Percentiles rank a stretch among this genome's conserved stretches.
These are phyloP conservation scores for Pangasius mekongensis DNA, from an alignment of 2,797 vertebrate genomes.

Conservation along the genomic window DNA sequence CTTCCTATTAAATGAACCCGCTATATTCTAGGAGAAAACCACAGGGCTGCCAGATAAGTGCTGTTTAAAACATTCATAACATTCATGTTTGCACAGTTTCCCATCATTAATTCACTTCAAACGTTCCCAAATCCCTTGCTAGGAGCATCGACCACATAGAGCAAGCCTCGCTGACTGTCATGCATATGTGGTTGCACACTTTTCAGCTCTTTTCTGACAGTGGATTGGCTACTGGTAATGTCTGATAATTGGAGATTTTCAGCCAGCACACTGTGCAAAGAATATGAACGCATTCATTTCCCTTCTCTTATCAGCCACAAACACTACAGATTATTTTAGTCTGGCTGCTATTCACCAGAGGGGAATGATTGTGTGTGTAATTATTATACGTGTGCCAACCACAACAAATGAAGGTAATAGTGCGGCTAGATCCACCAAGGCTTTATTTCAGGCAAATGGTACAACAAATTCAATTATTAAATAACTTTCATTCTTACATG, in stretches of 20 bases:
- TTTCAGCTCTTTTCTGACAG: neutral
- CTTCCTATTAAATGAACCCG: neutral
- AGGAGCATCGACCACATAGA: neutral
- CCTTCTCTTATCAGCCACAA: neutral
- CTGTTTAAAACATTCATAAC: constrained; percentile 14
- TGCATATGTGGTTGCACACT: no score
- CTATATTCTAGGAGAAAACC: neutral
- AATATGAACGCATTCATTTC: constrained; percentile 5
- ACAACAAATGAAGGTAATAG: neutral
- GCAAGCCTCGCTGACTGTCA: neutral
- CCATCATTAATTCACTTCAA: constrained; percentile 20
- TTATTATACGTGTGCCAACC: neutral
- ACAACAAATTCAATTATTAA: neutral
- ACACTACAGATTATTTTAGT: neutral
- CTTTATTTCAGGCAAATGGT: neutral
- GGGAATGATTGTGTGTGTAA: neutral
- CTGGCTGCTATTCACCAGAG: neutral
- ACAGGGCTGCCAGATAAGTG: neutral
- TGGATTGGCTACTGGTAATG: constrained; percentile 10
- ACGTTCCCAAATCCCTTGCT: neutral
- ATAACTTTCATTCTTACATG: neutral
- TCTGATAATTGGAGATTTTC: constrained; percentile 12
- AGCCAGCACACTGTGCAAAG: neutral
- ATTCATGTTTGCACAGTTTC: constrained; percentile 36
- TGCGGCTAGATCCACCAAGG: neutral